Base-by-base conservation (phyloP, 2,888 invertebrate genomes). In the Ephialtes manifestator region DNA sequence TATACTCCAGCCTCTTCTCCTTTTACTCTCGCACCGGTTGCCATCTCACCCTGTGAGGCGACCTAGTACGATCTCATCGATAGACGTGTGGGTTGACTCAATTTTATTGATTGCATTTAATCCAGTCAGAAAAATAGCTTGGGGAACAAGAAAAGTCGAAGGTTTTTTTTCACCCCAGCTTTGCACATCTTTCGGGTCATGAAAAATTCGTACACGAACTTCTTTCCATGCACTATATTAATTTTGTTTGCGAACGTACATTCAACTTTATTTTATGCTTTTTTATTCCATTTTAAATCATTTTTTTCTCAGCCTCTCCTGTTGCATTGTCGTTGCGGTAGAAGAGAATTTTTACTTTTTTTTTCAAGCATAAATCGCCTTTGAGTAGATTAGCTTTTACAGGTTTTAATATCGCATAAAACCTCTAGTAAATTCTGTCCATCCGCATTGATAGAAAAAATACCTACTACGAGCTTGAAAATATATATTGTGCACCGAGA, bases 101-200 rank as follows among this genome's bases (percentile, higher is more conserved):
- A 81, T 84, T 77, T 48, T 67, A 48, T 78, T 71, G 65, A 83
- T 72, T 60, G 58, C 35, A 60, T 74, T 78, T 83, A 72, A 83
- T 78, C 67, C 51, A 51, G 53, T 8, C 79, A 18, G 39, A 48
- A 8, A 39, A 43, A 60, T 60, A n/a, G 60, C 46, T 71, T 31
- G 46, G 13, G 28, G 18, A 28, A 28, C 20, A 20, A 43, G 39
- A 65, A 65, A 39, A 43, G 2, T 65, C 4, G 11, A 39, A 43
- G 18, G 2, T 10, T 65, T 39, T 65, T 39, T 46, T 28, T 15
- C 0, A 18, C 11, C 18, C 13, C 46, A 15, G 24, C 48, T 3
- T 4, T 28, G 28, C 11, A 20, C 48, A 10, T 63, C 24, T 28
- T 4, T 2, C 18, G 2, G 39, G 8, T n/a, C 1, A 43, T 0